These are phyloP conservation scores for Psettodes erumei DNA, from an alignment of 2,113 vertebrate species.

Conservation along the genomic window DNA sequence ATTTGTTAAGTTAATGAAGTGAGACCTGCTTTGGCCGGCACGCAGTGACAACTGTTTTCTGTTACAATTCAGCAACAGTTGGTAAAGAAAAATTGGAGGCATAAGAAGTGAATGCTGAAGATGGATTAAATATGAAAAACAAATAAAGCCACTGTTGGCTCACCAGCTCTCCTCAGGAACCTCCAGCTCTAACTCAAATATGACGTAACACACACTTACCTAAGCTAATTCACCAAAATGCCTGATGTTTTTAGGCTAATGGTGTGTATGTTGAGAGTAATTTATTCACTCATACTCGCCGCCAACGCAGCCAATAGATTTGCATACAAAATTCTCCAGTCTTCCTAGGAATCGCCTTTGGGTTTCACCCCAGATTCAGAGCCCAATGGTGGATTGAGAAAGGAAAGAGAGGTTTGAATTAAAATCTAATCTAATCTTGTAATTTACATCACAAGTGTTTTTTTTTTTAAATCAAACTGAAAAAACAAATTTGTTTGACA, in stretches of 20 bases:
- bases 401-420: background rate
- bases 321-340: constrained; percentile 27
- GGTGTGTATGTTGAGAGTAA: background rate
- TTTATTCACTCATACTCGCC: constrained; percentile 29
- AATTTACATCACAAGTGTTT: too few species aligned
- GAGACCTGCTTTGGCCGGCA: background rate
- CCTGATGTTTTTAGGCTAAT: constrained; percentile 34
- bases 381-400: too few species aligned
- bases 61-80: constrained; percentile 29
- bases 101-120: background rate
- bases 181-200: constrained; percentile 10
- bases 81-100: background rate
- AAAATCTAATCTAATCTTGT: too few species aligned
- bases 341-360: constrained; percentile 38
- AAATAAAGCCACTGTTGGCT: background rate
- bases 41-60: background rate
- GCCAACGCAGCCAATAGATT: constrained; percentile 28
- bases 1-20: constrained; percentile 30
- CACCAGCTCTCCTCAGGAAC: background rate
- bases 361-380: constrained; percentile 25
- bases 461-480: too few species aligned
- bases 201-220: constrained; percentile 28
- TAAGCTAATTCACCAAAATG: constrained; percentile 40
- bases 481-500: too few species aligned
- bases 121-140: background rate